These are phyloP conservation scores for Cettia cetti DNA, from an alignment of 2,113 vertebrate species.

Conservation along the genomic window DNA sequence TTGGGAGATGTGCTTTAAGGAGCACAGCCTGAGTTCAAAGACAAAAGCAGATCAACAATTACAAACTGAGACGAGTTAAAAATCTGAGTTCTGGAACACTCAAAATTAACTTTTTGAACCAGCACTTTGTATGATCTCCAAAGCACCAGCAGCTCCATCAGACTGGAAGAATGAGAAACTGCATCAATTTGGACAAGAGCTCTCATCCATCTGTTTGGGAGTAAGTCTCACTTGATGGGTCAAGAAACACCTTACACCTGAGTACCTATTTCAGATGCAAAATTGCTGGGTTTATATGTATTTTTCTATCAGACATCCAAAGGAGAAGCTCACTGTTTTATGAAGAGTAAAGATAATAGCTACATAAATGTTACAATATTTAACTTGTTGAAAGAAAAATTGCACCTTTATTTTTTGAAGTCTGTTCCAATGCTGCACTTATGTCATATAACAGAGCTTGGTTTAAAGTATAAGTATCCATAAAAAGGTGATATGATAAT, in stretches of 20 bases:
- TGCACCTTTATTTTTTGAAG: constrained; percentile 26
- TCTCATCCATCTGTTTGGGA: background rate
- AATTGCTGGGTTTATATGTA: background rate
- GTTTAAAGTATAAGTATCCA: constrained; percentile 55
- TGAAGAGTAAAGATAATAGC: constrained; percentile 20
- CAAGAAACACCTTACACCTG: background rate
- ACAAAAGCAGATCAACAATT: background rate
- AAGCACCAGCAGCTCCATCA: background rate
- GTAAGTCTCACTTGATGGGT: background rate
- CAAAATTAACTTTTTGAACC: background rate
- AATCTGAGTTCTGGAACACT: background rate
- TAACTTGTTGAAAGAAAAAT: constrained; percentile 38
- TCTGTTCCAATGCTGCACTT: constrained; percentile 21
- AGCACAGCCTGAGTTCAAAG: background rate
- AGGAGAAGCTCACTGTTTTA: background rate
- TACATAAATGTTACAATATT: constrained; percentile 29
- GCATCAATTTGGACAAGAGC: background rate
- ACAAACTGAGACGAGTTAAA: background rate
- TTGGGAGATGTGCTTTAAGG: background rate
- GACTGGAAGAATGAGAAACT: background rate
- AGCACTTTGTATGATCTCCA: background rate
- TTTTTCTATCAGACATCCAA: background rate
- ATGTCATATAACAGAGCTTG: constrained; percentile 12
- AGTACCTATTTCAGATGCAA: background rate
- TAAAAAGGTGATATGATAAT: constrained; percentile 55